Evolutionary conservation across 1,140 invertebrate genomes (phyloP), one percentile per base, ranked within the genome.

Genomic region (Patella vulgata): DNA sequence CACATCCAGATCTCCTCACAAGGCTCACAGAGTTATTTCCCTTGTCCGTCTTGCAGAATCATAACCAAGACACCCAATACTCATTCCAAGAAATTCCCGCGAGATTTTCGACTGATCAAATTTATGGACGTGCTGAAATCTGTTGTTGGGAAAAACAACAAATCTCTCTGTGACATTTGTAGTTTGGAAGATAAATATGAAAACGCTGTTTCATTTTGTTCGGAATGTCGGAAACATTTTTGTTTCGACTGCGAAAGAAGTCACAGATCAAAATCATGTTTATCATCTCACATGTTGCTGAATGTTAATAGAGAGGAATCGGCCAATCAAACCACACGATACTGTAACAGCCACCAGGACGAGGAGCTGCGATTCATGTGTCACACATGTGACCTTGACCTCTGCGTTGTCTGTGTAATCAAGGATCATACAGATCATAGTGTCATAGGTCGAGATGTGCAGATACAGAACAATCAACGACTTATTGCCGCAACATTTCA

Each of bases 191-290:
- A 42, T 19, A 39, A 51, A 1, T 42, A 11, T 21, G 43, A 53
- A 11, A 46, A 23, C 9, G 58, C 63, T 19, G 40, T 44, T 19
- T 43, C 48, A 14, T 71, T 51, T 21, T 71, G 68, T 44, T 28
- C 50, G 1, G 68, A 71, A 0, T 71, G 68, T 46, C 28, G 61
- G 31, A 71, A 67, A 42, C 64, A 71, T 40, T 61, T 67, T 14
- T 71, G 68, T 42, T 14, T 25, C 4, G 17, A 21, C 0, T 71
- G 68, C 33, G 42, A 36, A 14, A 30, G 27, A 3, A 40, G 40
- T 33, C 68, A 71, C 14, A 33, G 44, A 5, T 19, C 27, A 17
- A 63, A 53, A 6, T 19, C 53, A 39, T 53, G 60, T 40, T 59
- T 67, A 25, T 33, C 27, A 39, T 50, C 40, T 44, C 68, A 71